Conservation (phyloP, 2,113 vertebrate genomes). For the Tupaia chinensis region DNA sequence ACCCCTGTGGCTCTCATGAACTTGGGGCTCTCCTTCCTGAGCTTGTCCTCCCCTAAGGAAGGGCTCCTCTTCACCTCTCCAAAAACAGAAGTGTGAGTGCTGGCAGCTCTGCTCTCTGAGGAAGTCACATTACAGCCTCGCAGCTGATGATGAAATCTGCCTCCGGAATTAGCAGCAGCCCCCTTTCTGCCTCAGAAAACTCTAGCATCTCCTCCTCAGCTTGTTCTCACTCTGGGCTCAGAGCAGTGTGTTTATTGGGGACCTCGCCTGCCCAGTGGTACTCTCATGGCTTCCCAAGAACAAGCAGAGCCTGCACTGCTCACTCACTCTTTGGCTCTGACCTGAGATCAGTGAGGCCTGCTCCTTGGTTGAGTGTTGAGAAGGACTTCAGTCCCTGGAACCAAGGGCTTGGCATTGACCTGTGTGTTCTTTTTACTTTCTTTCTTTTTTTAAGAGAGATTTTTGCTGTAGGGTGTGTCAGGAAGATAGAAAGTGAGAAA, state of each 20-base stretch:
- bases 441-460: too few species aligned
- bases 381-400: neutral
- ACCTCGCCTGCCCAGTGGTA: neutral
- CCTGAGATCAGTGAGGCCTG: neutral
- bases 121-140: constrained; percentile 14
- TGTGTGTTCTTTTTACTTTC: neutral
- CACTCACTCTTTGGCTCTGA: neutral
- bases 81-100: constrained; percentile 60
- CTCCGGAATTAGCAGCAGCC: constrained; percentile 30
- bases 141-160: constrained; percentile 34
- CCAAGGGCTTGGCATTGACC: neutral
- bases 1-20: neutral
- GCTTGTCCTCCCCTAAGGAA: neutral
- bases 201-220: neutral
- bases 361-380: neutral
- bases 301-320: neutral
- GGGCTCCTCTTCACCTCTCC: neutral
- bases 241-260: neutral
- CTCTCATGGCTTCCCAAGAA: neutral
- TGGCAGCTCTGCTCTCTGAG: constrained; percentile 57
- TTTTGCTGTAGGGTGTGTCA: too few species aligned
- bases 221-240: neutral
- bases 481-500: too few species aligned
- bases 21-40: neutral
- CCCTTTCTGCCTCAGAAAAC: neutral